phyloP scores from a whole-genome alignment of 2,888 invertebrate genomes.

The Callosobruchus maculatus region DNA sequence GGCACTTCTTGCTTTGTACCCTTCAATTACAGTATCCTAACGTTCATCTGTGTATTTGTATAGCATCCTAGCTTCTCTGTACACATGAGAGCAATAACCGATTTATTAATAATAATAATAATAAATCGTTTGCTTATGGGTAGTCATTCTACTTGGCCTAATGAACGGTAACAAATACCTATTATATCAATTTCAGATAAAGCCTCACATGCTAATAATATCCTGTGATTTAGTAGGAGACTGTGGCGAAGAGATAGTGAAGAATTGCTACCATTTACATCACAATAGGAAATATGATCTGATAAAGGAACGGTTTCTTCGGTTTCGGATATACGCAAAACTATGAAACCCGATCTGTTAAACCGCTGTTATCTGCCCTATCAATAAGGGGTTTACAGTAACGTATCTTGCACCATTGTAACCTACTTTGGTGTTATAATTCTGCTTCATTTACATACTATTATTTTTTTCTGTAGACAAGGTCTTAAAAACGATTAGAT shows the following conservation, averaged over 20 bases:
- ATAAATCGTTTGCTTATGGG: no score
- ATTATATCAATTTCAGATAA: conserved; percentile 3
- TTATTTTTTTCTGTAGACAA: no score
- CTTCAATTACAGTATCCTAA: no score
- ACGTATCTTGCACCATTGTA: conserved; percentile 1
- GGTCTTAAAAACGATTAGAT: no score
- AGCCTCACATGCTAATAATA: background rate
- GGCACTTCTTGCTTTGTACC: no score
- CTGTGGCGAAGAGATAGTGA: background rate
- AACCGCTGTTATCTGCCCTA: conserved; percentile 6
- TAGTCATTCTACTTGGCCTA: no score
- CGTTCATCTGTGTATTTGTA: no score
- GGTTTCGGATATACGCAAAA: conserved; percentile 2
- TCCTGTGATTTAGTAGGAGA: conserved; percentile 3
- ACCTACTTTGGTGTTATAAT: conserved; percentile 5
- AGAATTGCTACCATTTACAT: conserved; percentile 4
- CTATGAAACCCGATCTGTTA: conserved; percentile 1
- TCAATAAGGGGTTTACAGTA: conserved; percentile 4
- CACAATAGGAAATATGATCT: conserved; percentile 1
- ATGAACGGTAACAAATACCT: no score
- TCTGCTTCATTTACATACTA: conserved; percentile 9
- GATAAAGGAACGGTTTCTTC: conserved; percentile 2
- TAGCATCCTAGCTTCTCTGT: no score
- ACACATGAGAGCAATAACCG: no score
- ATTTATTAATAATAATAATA: no score